phyloP scores from a whole-genome alignment of 2,797 vertebrate species.

The Neostethus bicornis region DNA sequence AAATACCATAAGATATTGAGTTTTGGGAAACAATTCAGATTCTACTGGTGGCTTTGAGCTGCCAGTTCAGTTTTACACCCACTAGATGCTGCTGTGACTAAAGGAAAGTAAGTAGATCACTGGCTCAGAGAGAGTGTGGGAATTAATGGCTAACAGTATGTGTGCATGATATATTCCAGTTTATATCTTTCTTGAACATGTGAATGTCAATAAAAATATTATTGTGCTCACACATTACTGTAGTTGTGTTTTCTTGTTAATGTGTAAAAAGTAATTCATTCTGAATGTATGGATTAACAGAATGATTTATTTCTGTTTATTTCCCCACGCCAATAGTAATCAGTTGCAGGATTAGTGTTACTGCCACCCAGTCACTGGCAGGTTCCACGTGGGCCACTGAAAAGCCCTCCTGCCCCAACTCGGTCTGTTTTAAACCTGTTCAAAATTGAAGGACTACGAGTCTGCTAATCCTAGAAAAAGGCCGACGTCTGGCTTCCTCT shows the following conservation, averaged over 20 bases:
- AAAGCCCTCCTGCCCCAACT: constrained; percentile 44
- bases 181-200: background rate
- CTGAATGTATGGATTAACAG: too few relatives aligned
- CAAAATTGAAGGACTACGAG: constrained; percentile 19
- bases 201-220: background rate
- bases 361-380: constrained; percentile 78
- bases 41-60: background rate
- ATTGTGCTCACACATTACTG: background rate
- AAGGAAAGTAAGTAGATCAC: constrained; percentile 29
- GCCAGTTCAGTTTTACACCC: constrained; percentile 40
- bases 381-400: constrained; percentile 60
- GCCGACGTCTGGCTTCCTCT: constrained; percentile 50
- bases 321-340: constrained; percentile 77
- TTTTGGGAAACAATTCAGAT: constrained; percentile 10
- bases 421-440: constrained; percentile 40
- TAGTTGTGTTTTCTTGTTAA: too few relatives aligned
- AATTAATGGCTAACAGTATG: constrained; percentile 1
- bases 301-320: constrained; percentile 79
- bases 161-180: background rate
- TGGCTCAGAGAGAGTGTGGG: background rate
- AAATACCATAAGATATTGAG: constrained; percentile 1
- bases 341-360: constrained; percentile 77
- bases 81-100: constrained; percentile 77
- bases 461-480: constrained; percentile 56
- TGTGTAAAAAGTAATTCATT: too few relatives aligned